Evolutionary conservation across 2,113 vertebrate genomes (phyloP).

Genomic region (Pagrus major): DNA sequence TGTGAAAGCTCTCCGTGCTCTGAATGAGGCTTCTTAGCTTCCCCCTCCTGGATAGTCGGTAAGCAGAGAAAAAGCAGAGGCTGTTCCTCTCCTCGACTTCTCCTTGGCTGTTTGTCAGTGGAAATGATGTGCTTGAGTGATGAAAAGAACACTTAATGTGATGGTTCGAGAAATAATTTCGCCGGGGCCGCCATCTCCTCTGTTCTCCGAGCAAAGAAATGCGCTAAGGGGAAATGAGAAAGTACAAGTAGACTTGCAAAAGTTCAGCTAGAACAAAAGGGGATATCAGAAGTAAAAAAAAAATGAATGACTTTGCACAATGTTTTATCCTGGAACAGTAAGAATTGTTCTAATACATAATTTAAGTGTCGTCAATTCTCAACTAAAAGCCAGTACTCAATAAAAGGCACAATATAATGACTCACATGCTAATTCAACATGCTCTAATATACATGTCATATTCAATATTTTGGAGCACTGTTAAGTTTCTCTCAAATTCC

Average conservation of each 20-base stretch:
- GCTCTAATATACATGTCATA: neutral
- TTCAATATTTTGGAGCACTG: neutral
- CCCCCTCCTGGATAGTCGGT: neutral
- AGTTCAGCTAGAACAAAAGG: neutral
- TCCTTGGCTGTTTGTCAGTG: slow-evolving; percentile 28
- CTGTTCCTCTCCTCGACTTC: neutral
- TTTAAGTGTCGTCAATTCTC: neutral
- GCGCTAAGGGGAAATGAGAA: neutral
- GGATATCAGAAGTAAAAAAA: neutral
- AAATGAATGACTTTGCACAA: neutral
- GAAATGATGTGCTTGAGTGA: slow-evolving; percentile 34
- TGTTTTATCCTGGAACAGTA: neutral
- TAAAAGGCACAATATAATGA: neutral
- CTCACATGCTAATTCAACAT: neutral
- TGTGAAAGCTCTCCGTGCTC: slow-evolving; percentile 25
- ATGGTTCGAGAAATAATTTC: neutral
- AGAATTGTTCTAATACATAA: neutral
- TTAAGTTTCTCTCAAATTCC: neutral
- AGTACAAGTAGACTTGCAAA: neutral
- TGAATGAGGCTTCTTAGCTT: neutral
- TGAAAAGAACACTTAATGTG: slow-evolving; percentile 28
- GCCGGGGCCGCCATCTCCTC: neutral
- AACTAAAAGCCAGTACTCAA: neutral
- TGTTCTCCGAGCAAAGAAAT: neutral
- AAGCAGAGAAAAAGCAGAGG: neutral